Evolutionary conservation across 2,888 invertebrate genomes (phyloP), one percentile per base, ranked within the genome.

Genomic region (Erebia aethiops): DNA sequence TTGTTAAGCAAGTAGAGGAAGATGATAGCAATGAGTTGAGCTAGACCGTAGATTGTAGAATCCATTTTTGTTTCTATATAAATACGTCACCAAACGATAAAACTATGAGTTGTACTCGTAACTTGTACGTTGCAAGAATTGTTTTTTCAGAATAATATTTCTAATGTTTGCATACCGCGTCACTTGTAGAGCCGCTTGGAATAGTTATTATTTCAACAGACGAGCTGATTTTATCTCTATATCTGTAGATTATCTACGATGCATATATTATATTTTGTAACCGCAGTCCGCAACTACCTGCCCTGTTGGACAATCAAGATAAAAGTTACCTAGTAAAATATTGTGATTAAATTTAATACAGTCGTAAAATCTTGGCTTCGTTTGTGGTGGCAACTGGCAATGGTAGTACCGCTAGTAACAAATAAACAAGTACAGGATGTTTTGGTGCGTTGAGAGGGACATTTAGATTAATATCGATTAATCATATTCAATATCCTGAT

Each of bases 1-100:
- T 64, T 58, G 43, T 65, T 65, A 64, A 18, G 41, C 57, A 60
- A 65, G 60, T 61, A 52, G n/a, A 52, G 61, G 67, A 67, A 52
- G 60, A 61, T 43, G 41, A 67, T 52, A 61, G 18, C 35, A 67
- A 49, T 64, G 41, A 54, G 52, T 41, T 51, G 64, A 58, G 26
- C 41, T 66, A 43, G 21, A 21, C 43, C 43, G 14, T 35, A 46
- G 5, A 5, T 16, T 64, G 21, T 46, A 46, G 56, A 57, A 66
- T 66, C 18, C 57, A 57, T 66, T 43, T 54, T 54, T 1, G 16
- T 7, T 9, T 64, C 9, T 5, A 64, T 51, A 14, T 52, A 41
- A 26, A 8, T 13, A 56, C 56, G 56, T 21, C 56, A 52, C 9
- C 16, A n/a, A 51, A 51, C 4, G 7, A 51, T 52, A 52, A 52